Conservation (phyloP, 37 sponge, comb jelly and placozoan species). For the Beroe ovata region DNA sequence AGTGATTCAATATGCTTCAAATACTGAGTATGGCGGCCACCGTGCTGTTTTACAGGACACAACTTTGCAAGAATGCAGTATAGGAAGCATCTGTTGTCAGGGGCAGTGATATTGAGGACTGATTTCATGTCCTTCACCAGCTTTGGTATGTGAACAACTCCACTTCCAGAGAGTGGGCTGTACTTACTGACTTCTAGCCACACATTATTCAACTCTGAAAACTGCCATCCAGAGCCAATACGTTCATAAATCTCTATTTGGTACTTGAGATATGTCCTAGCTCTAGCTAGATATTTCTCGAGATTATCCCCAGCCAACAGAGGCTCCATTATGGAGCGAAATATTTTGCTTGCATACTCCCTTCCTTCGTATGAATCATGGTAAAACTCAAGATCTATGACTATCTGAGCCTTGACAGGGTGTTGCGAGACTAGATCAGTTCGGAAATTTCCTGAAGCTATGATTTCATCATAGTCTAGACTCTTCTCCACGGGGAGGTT, state of each 20-base stretch:
- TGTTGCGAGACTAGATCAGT: not conserved
- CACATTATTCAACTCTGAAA: not conserved
- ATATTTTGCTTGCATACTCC: not conserved
- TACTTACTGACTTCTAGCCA: not conserved
- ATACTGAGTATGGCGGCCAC: not conserved
- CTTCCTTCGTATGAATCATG: not conserved
- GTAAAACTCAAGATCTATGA: not conserved
- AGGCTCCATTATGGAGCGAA: conserved; percentile 31
- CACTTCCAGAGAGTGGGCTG: not conserved
- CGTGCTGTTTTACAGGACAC: not conserved
- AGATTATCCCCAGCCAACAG: conserved; percentile 3
- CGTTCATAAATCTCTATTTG: conserved; percentile 6
- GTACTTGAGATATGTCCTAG: not conserved
- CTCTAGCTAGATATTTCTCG: not conserved
- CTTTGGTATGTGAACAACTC: not conserved
- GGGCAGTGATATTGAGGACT: conserved; percentile 10
- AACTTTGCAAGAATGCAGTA: conserved; percentile 60
- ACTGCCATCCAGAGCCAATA: conserved; percentile 33
- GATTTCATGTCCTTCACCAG: conserved; percentile 53
- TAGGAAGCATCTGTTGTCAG: conserved; percentile 31
- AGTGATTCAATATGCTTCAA: not conserved
- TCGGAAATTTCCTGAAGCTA: not conserved
- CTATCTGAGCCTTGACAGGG: conserved; percentile 23
- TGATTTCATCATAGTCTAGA: conserved; percentile 13
- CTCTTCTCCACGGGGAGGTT: not conserved